A percentile compares a stretch with the other conserved stretches of the same genome.
Conservation (phyloP, 2,797 vertebrate species). For the Coluber constrictor region DNA sequence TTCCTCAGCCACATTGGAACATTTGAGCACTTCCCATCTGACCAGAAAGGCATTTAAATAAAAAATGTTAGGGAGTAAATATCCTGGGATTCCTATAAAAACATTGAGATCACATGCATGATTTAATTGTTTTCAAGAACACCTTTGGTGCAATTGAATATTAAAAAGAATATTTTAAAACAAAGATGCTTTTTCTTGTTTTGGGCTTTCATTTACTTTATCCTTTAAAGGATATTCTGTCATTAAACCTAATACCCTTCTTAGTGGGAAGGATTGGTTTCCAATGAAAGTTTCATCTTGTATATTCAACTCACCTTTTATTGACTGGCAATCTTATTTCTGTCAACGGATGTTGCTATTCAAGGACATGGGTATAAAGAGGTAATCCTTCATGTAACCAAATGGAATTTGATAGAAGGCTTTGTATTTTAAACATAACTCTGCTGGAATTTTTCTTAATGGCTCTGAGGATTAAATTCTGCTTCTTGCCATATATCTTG, state of each 20-base stretch:
- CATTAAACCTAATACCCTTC: neutral
- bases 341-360: neutral
- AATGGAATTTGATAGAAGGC: neutral
- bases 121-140: neutral
- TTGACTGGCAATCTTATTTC: slow-evolving; percentile 7
- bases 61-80: neutral
- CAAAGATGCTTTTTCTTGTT: neutral
- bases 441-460: neutral
- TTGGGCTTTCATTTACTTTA: neutral
- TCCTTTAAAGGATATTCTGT: neutral
- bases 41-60: neutral
- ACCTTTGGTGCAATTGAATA: neutral
- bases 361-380: neutral
- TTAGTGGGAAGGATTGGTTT: neutral
- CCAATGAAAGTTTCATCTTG: neutral
- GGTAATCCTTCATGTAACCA: slow-evolving; percentile 5
- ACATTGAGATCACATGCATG: neutral
- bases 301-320: neutral
- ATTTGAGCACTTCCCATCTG: neutral
- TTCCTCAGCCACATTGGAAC: neutral
- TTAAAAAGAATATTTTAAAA: neutral
- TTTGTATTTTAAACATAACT: neutral
- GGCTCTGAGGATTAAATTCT: neutral
- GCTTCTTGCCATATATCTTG: neutral
- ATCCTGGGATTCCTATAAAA: neutral